Percentiles rank a stretch among this genome's conserved stretches.
phyloP scores from a whole-genome alignment of 2,113 vertebrate genomes.

The Pungitius pungitius region DNA sequence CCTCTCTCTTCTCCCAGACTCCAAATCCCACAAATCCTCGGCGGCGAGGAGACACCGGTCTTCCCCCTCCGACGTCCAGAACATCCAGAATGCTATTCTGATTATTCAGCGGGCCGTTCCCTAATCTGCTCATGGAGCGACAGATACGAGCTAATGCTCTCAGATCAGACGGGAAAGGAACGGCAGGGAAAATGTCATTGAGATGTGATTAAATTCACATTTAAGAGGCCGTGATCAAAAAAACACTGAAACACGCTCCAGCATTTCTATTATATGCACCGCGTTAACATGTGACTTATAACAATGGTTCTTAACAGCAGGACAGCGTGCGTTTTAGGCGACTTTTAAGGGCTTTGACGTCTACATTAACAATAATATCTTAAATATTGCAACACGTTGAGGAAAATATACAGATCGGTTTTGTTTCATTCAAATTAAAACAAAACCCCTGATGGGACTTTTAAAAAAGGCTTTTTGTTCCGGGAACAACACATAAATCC shows the following conservation, averaged over 20 bases:
- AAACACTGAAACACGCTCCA: constrained; percentile 36
- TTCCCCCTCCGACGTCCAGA: constrained; percentile 46
- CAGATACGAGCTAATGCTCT: constrained; percentile 62
- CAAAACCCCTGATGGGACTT: background rate
- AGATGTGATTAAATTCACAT: constrained; percentile 61
- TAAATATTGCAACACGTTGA: background rate
- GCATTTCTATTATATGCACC: constrained; percentile 6
- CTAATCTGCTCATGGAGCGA: constrained; percentile 66
- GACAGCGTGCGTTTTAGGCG: background rate
- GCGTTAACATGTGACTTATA: constrained; percentile 5
- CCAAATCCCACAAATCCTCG: constrained; percentile 74
- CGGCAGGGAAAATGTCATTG: constrained; percentile 48
- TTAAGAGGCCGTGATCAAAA: constrained; percentile 54
- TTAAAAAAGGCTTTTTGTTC: background rate
- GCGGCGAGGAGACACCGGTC: constrained; percentile 55
- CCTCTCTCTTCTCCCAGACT: constrained; percentile 54
- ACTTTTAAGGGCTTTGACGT: constrained; percentile 2
- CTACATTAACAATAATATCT: background rate
- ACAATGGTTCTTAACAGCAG: background rate
- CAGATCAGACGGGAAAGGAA: constrained; percentile 57
- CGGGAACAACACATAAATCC: background rate
- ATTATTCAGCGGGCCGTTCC: constrained; percentile 56
- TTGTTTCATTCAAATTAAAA: background rate
- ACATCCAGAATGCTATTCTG: constrained; percentile 61
- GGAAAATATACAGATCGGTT: background rate